A percentile compares a stretch with the other conserved stretches of the same genome.
Conservation (phyloP, 2,113 vertebrate genomes). For the Dicerorhinus sumatrensis region DNA sequence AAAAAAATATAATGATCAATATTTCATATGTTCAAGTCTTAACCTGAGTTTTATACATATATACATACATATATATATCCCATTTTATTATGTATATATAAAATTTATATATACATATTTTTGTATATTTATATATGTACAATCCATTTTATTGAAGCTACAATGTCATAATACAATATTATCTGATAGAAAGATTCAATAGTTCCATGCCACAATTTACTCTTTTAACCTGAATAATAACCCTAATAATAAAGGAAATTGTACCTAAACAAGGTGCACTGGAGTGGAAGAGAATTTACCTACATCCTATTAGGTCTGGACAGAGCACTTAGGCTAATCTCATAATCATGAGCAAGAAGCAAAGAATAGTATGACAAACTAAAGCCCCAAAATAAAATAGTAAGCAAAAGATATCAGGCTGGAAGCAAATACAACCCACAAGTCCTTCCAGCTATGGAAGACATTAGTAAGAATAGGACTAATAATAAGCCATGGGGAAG, state of each 20-base stretch:
- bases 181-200: background rate
- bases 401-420: background rate
- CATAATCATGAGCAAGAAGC: background rate
- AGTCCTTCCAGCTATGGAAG: background rate
- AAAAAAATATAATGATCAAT: slow-evolving; percentile 35
- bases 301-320: slow-evolving; percentile 42
- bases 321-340: background rate
- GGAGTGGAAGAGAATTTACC: slow-evolving; percentile 15
- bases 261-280: background rate
- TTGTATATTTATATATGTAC: background rate
- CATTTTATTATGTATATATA: background rate
- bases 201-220: background rate
- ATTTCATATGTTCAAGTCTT: background rate
- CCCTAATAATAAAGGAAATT: slow-evolving; percentile 46
- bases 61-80: background rate
- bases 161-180: slow-evolving; percentile 25
- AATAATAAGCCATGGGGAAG: slow-evolving; percentile 22
- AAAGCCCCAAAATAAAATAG: background rate
- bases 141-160: slow-evolving; percentile 4
- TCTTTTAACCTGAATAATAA: slow-evolving; percentile 51
- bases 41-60: background rate
- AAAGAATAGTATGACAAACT: slow-evolving; percentile 42
- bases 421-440: slow-evolving; percentile 24
- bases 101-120: background rate
- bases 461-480: slow-evolving; percentile 38